These are phyloP conservation scores for Ophraella communa DNA, from an alignment of 2,888 invertebrate species.

Conservation along the genomic window DNA sequence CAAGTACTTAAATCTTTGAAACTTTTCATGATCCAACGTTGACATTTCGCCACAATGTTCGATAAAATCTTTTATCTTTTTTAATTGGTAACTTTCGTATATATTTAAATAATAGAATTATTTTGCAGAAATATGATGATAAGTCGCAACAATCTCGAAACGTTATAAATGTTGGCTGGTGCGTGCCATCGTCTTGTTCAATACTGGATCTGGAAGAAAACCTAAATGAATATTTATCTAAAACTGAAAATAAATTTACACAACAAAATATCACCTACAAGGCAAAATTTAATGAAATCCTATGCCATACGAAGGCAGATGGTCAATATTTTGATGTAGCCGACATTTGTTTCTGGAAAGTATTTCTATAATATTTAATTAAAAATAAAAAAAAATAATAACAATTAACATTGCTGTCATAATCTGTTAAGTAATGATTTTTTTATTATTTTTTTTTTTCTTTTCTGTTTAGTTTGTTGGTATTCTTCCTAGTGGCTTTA, in stretches of 20 bases:
- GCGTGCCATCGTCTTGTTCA: slow-evolving; percentile 56
- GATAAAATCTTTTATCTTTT: no score
- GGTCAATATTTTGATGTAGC: slow-evolving; percentile 45
- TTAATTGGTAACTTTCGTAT: no score
- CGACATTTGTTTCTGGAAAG: slow-evolving; percentile 57
- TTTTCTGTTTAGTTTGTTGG: slow-evolving; percentile 53
- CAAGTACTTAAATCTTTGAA: no score
- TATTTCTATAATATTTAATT: no score
- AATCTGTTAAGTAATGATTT: no score
- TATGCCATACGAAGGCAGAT: slow-evolving; percentile 52
- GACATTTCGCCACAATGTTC: no score
- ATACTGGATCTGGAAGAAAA: slow-evolving; percentile 49
- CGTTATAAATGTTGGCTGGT: slow-evolving; percentile 53
- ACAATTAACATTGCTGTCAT: no score
- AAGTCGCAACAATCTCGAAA: slow-evolving; percentile 52
- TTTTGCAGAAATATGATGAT: slow-evolving; percentile 50
- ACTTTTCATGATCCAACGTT: no score
- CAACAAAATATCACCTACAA: slow-evolving; percentile 48
- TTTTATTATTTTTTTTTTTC: slow-evolving; percentile 32
- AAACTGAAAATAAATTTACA: slow-evolving; percentile 49
- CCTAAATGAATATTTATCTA: slow-evolving; percentile 49
- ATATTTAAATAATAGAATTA: no score
- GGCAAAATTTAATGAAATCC: slow-evolving; percentile 39
- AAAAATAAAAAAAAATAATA: no score
- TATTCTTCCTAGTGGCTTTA: slow-evolving; percentile 47